Evolutionary conservation across 2,888 invertebrate genomes (phyloP), one percentile per base, ranked within the genome.

Genomic region (Drosophila seclusa): DNA sequence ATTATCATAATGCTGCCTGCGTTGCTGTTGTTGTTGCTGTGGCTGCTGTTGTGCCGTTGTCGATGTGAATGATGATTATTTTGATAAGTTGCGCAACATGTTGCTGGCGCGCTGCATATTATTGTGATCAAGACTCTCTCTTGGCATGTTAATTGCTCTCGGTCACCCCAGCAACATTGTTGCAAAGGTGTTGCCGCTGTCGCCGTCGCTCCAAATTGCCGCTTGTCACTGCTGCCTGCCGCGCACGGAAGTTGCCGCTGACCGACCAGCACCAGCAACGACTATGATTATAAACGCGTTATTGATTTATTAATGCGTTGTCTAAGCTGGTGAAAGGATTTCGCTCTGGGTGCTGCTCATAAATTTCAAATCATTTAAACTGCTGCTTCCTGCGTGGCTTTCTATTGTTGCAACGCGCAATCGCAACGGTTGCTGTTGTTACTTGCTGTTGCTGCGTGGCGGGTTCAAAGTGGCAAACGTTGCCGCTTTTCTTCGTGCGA

Each of bases 51-150:
- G 65, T 70, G 63, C 29, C 68, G 73, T 58, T 76, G 74, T 70
- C 82, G 83, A 86, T 86, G 74, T 72, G 82, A 80, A 80, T 82
- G 87, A 87, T 86, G 83, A 83, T 83, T 81, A 89, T 88, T 83
- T 83, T 85, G 87, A 88, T 85, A 85, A 82, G 80, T 88, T 82
- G 75, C 76, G 82, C 77, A 80, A 82, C 80, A 80, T 87, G 85
- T 81, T 86, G 77, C 75, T 68, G 70, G 45, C 31, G 53, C 42
- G 60, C 62, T 58, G 67, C 58, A 50, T 53, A 70, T 61, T 67
- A 68, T 65, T 76, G 66, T 70, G 72, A 70, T 71, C 66, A 62
- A 55, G 36, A 13, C n/a, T 29, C 13, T 40, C 40, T 40, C 29
- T 40, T 69, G 80, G 82, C 85, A 83, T 80, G 71, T 82, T 87